phyloP scores from a whole-genome alignment of 2,888 invertebrate genomes.

The Chymomyza amoena region DNA sequence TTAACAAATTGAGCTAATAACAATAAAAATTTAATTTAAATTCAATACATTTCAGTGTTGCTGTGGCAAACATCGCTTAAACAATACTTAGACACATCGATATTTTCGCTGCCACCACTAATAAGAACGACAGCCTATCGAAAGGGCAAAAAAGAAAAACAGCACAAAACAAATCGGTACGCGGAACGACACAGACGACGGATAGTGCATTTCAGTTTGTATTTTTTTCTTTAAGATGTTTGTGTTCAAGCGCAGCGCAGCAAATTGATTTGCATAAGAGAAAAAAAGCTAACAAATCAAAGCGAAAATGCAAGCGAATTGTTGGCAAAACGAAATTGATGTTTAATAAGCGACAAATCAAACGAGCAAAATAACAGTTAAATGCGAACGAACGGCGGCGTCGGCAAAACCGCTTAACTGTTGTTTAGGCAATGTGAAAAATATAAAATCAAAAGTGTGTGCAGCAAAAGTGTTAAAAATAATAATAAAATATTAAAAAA shows the following conservation, averaged over 20 bases:
- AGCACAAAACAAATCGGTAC: neutral
- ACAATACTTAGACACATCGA: neutral
- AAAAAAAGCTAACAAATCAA: constrained; percentile 23
- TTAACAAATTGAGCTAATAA: too few relatives aligned
- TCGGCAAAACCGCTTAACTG: constrained; percentile 50
- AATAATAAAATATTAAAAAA: constrained; percentile 13
- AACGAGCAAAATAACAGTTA: constrained; percentile 46
- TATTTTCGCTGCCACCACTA: neutral
- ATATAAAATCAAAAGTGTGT: constrained; percentile 5
- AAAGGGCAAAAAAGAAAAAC: neutral
- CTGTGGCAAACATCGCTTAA: neutral
- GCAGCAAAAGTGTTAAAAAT: constrained; percentile 16
- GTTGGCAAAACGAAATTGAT: neutral
- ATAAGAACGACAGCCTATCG: neutral
- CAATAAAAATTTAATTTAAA: too few relatives aligned
- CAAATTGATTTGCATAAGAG: constrained; percentile 27
- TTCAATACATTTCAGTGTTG: neutral
- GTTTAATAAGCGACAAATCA: constrained; percentile 1
- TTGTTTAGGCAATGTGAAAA: constrained; percentile 41
- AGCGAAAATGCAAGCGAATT: constrained; percentile 19
- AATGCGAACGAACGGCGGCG: constrained; percentile 19
- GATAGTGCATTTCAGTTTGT: neutral
- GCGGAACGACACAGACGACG: neutral
- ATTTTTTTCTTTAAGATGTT: neutral
- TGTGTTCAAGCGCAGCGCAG: neutral